These are phyloP conservation scores for Buphagus erythrorhynchus DNA, from an alignment of 2,797 vertebrate genomes.

Conservation along the genomic window DNA sequence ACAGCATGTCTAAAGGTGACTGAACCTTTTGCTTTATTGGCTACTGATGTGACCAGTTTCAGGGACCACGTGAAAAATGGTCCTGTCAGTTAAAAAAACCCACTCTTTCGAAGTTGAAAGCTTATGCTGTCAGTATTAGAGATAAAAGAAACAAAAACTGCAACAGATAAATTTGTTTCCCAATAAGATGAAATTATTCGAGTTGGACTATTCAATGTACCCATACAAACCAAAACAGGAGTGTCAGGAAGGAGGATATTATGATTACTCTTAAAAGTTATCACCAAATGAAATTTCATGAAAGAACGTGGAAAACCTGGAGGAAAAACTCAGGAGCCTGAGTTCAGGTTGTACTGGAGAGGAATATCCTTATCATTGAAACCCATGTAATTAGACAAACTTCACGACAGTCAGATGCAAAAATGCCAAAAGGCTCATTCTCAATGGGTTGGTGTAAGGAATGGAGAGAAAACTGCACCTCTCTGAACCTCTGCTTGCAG, in stretches of 20 bases:
- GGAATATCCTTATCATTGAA: neutral
- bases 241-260: neutral
- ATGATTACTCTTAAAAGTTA: neutral
- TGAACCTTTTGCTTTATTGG: neutral
- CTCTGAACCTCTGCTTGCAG: neutral
- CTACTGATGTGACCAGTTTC: neutral
- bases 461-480: neutral
- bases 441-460: neutral
- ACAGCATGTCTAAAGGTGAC: neutral
- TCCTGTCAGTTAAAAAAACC: neutral
- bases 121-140: neutral
- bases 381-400: neutral
- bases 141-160: neutral
- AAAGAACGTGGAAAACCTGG: neutral
- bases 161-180: neutral
- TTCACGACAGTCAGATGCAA: neutral
- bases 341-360: neutral
- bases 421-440: neutral
- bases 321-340: too few relatives aligned
- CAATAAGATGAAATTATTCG: neutral
- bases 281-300: neutral
- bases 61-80: neutral
- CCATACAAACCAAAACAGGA: neutral
- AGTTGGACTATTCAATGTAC: neutral
- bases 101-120: fast-evolving